A percentile compares a stretch with the other conserved stretches of the same genome.
Conservation (phyloP, 2,113 vertebrate genomes). For the Macquaria australasica region DNA sequence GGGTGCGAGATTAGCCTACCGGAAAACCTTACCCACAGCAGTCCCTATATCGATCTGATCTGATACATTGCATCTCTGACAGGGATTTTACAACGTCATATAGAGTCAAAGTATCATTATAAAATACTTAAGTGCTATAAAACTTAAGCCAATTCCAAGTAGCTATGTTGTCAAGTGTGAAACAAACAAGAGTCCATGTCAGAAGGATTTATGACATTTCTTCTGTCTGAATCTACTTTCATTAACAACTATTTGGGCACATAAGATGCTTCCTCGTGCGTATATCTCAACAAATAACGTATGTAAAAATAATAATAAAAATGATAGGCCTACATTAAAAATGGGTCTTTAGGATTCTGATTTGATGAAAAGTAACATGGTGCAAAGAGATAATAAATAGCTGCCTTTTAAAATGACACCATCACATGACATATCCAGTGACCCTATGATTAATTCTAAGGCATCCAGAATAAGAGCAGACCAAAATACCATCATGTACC, state of each 20-base stretch:
- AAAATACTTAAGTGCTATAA: constrained; percentile 32
- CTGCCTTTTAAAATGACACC: not conserved
- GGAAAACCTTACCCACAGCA: not conserved
- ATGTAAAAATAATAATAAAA: not conserved
- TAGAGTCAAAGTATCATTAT: constrained; percentile 48
- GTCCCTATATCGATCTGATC: not conserved
- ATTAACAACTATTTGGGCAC: not conserved
- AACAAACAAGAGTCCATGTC: not conserved
- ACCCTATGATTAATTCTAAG: not conserved
- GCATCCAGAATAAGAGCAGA: constrained; percentile 8
- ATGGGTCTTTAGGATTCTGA: not conserved
- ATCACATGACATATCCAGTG: not conserved
- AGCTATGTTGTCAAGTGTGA: not conserved
- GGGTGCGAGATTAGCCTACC: not conserved
- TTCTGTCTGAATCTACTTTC: not conserved
- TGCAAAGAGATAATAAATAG: not conserved
- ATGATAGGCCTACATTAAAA: not conserved
- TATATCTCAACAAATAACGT: not conserved
- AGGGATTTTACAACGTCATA: not conserved
- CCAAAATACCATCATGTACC: constrained; percentile 49
- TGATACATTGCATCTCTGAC: not conserved
- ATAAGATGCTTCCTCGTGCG: no score
- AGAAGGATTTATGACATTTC: not conserved
- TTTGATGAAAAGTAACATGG: no score
- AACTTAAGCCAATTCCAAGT: not conserved